Conservation (phyloP, 2,797 vertebrate species). For the Fundulus diaphanus region DNA sequence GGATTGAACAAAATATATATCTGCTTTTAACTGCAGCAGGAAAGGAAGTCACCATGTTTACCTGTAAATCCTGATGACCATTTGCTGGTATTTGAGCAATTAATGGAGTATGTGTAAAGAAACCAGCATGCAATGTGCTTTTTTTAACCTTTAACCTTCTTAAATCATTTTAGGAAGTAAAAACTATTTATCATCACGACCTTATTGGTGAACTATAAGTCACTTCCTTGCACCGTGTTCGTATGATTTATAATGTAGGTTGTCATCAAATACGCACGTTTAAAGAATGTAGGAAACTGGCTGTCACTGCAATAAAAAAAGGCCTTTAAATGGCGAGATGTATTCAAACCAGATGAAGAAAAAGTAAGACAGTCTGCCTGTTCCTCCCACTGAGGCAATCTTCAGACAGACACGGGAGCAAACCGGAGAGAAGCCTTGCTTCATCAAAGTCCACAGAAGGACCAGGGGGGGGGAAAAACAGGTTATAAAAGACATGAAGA, state of each 20-base stretch:
- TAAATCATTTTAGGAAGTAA: constrained; percentile 13
- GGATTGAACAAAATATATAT: constrained; percentile 42
- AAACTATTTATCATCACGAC: constrained; percentile 3
- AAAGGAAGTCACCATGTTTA: constrained; percentile 17
- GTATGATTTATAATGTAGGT: not conserved
- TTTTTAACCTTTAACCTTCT: not conserved
- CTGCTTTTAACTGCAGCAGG: constrained; percentile 8
- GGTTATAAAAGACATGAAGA: constrained; percentile 22
- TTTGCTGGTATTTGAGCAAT: constrained; percentile 31
- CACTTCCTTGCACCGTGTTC: not conserved
- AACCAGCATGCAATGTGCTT: constrained; percentile 26
- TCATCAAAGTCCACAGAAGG: constrained; percentile 54
- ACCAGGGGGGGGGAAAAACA: constrained; percentile 20
- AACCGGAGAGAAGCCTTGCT: constrained; percentile 45
- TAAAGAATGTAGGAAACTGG: not conserved
- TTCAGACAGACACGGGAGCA: constrained; percentile 36
- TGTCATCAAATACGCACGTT: not conserved
- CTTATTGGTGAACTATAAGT: constrained; percentile 3
- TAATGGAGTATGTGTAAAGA: constrained; percentile 36
- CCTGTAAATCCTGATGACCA: constrained; percentile 40
- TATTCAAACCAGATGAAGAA: constrained; percentile 27
- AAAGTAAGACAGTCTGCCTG: constrained; percentile 33
- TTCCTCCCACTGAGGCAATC: constrained; percentile 48
- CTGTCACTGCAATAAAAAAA: not conserved
- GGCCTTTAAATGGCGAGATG: not conserved